A percentile compares a stretch with the other conserved stretches of the same genome.
These are phyloP conservation scores for Telmatochromis brachygnathus DNA, from an alignment of 2,113 vertebrate genomes.

Conservation along the genomic window DNA sequence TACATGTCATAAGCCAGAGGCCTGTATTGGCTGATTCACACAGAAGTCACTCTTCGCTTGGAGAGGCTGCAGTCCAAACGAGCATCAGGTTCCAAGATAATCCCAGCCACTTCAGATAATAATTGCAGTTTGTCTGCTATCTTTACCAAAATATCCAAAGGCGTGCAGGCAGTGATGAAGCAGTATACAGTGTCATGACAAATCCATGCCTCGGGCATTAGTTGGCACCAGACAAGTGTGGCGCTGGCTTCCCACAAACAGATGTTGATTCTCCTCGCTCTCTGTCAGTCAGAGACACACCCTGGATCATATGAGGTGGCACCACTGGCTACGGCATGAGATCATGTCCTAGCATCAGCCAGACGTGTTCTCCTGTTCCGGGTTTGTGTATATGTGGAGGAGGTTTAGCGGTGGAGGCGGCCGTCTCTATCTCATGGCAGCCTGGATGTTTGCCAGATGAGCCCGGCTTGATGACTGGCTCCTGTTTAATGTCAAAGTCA, in stretches of 20 bases:
- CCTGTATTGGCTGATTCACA: constrained; percentile 7
- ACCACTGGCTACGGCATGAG: constrained; percentile 17
- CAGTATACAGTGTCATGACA: background rate
- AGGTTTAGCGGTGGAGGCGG: constrained; percentile 18
- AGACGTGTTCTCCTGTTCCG: background rate
- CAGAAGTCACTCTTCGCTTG: constrained; percentile 25
- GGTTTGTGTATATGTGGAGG: constrained; percentile 25
- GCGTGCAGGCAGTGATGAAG: constrained; percentile 12
- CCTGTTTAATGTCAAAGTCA: constrained; percentile 66
- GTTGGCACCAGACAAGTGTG: constrained; percentile 33
- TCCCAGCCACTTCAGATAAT: constrained; percentile 33
- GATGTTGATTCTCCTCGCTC: constrained; percentile 33
- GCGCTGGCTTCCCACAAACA: constrained; percentile 26
- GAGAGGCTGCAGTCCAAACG: background rate
- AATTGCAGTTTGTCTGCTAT: constrained; percentile 21
- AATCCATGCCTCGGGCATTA: constrained; percentile 9
- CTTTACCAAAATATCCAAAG: constrained; percentile 26
- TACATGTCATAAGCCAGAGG: background rate
- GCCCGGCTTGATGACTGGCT: constrained; percentile 41
- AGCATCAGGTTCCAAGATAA: constrained; percentile 23
- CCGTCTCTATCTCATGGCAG: constrained; percentile 9
- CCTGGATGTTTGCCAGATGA: constrained; percentile 51
- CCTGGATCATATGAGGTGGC: constrained; percentile 45
- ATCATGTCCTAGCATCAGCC: constrained; percentile 37
- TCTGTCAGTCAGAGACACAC: constrained; percentile 20